Conservation (phyloP, 2,888 invertebrate species). For the Drosophila quinaria region DNA sequence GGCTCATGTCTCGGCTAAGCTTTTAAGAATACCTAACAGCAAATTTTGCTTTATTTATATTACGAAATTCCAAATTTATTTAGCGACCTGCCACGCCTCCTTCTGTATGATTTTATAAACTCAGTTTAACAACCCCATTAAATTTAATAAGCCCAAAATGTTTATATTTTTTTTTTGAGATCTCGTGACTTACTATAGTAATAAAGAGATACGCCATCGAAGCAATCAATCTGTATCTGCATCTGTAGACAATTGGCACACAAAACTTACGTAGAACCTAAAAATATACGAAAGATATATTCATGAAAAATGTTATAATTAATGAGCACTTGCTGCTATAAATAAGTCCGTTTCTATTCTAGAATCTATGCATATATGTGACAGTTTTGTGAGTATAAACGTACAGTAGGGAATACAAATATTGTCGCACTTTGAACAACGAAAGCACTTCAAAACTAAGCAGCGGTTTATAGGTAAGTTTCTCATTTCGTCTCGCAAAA, state of each 20-base stretch:
- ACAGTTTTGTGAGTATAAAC: neutral
- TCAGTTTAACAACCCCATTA: too few species aligned
- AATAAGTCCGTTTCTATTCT: conserved; percentile 42
- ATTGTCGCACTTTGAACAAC: neutral
- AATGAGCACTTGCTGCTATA: conserved; percentile 41
- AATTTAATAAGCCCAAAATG: too few species aligned
- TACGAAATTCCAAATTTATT: too few species aligned
- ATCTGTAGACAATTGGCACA: neutral
- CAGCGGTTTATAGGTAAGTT: neutral
- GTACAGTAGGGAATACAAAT: neutral
- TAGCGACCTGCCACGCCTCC: too few species aligned
- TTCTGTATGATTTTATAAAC: too few species aligned
- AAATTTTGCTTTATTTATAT: too few species aligned
- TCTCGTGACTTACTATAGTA: neutral
- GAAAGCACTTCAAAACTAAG: neutral
- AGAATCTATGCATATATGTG: neutral
- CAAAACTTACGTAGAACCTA: conserved; percentile 9
- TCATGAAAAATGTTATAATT: conserved; percentile 29
- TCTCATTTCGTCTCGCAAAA: neutral
- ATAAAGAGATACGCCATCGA: neutral
- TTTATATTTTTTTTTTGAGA: too few species aligned
- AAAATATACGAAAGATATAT: conserved; percentile 33
- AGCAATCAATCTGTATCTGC: neutral
- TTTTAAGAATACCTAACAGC: neutral
- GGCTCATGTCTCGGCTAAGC: conserved; percentile 2